A percentile compares a stretch with the other conserved stretches of the same genome.
Conservation (phyloP, 92 coral and sea anemone genomes). For the Meandrina meandrites region DNA sequence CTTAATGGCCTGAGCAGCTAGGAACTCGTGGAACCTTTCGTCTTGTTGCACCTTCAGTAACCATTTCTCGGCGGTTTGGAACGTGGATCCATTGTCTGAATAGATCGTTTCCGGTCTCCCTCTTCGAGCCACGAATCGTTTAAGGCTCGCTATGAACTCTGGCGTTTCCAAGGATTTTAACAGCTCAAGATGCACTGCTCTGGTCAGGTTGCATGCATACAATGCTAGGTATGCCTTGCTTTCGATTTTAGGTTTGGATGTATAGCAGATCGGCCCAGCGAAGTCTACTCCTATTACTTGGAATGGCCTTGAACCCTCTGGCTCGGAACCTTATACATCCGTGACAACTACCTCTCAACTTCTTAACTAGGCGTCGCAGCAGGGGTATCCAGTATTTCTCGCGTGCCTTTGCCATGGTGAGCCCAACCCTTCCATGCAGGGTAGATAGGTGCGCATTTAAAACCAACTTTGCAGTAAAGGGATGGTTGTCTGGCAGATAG, state of each 20-base stretch:
- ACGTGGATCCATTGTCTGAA: slow-evolving; percentile 16
- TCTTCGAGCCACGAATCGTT: slow-evolving; percentile 27
- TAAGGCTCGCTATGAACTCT: slow-evolving; percentile 27
- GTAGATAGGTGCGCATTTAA: slow-evolving; percentile 34
- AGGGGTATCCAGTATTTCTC: slow-evolving; percentile 50
- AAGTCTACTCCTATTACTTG: slow-evolving; percentile 57
- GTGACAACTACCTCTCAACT: slow-evolving; percentile 30
- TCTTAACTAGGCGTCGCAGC: slow-evolving; percentile 47
- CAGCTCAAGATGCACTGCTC: slow-evolving; percentile 43
- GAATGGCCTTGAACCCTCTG: slow-evolving; percentile 37
- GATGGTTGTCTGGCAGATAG: slow-evolving; percentile 40
- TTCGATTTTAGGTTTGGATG: slow-evolving; percentile 10
- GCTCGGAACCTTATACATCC: slow-evolving; percentile 43
- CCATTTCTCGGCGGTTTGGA: slow-evolving; percentile 2
- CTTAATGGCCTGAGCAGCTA: background rate
- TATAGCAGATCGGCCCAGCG: slow-evolving; percentile 42
- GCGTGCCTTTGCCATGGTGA: slow-evolving; percentile 50
- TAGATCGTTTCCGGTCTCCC: slow-evolving; percentile 17
- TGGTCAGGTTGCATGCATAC: slow-evolving; percentile 46
- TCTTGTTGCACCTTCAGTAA: background rate
- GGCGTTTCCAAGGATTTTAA: slow-evolving; percentile 17
- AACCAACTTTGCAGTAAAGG: slow-evolving; percentile 41
- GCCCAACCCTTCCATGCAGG: slow-evolving; percentile 52
- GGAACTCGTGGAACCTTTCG: slow-evolving; percentile 11
- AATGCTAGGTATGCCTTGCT: slow-evolving; percentile 43